phyloP scores from a whole-genome alignment of 2,888 invertebrate species.

The Torymus aiolomorphi region DNA sequence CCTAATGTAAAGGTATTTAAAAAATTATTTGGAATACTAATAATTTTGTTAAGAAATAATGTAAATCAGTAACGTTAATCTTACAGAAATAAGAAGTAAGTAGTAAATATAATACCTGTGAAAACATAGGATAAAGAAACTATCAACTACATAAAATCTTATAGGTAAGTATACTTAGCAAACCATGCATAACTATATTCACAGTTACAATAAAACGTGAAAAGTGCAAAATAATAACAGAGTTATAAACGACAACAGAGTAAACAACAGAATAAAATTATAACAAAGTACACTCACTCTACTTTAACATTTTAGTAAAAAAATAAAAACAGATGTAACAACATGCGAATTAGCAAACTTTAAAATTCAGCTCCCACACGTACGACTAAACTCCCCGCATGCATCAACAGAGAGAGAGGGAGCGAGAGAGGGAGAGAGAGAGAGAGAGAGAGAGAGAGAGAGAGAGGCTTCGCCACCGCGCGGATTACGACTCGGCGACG shows the following conservation, averaged over 20 bases:
- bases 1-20: too few relatives aligned
- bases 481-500: conserved; percentile 29
- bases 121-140: not conserved
- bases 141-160: not conserved
- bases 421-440: too few relatives aligned
- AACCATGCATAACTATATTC: not conserved
- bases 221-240: conserved; percentile 30
- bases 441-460: too few relatives aligned
- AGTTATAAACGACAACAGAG: not conserved
- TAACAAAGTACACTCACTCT: too few relatives aligned
- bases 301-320: not conserved
- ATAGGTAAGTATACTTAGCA: not conserved
- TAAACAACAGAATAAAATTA: not conserved
- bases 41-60: too few relatives aligned
- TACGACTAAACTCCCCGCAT: conserved; percentile 31
- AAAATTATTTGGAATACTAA: too few relatives aligned
- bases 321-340: not conserved
- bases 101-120: too few relatives aligned
- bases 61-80: too few relatives aligned
- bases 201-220: not conserved
- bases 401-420: not conserved
- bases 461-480: not conserved
- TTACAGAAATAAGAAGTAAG: too few relatives aligned
- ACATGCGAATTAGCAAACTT: conserved; percentile 30
- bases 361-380: conserved; percentile 26